Conservation (phyloP, 2,797 vertebrate species). For the Manis javanica region DNA sequence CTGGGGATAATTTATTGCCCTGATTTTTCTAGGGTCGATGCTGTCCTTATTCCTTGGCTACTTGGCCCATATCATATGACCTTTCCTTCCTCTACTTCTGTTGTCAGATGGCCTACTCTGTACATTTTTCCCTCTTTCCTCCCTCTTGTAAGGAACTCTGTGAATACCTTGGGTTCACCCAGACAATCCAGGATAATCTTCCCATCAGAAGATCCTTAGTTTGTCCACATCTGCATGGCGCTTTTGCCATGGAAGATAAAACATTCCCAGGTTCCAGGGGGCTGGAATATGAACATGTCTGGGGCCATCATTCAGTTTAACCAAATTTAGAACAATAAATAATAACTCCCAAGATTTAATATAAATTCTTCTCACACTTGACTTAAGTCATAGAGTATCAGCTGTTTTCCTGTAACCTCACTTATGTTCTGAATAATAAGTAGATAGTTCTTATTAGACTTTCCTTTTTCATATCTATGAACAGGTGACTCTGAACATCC, state of each 20-base stretch:
- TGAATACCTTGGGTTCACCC: rapidly evolving
- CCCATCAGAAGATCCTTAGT: neutral
- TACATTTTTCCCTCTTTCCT: neutral
- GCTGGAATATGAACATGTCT: neutral
- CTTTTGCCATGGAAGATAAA: neutral
- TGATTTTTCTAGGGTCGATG: neutral
- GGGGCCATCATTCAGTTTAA: neutral
- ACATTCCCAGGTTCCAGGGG: neutral
- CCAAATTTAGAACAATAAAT: neutral
- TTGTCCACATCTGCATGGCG: neutral
- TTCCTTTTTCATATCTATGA: neutral
- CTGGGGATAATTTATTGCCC: neutral
- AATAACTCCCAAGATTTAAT: neutral
- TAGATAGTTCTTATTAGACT: neutral
- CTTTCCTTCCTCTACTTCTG: neutral
- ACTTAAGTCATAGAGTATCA: neutral
- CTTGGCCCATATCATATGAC: no score
- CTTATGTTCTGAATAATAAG: neutral
- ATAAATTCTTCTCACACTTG: neutral
- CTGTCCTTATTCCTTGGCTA: neutral
- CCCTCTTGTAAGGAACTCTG: rapidly evolving
- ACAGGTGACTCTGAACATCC: neutral
- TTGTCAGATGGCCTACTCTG: neutral
- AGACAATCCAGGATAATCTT: neutral
- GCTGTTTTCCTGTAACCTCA: neutral